Conservation (phyloP, 1,140 invertebrate genomes). For the Ephestia elutella region DNA sequence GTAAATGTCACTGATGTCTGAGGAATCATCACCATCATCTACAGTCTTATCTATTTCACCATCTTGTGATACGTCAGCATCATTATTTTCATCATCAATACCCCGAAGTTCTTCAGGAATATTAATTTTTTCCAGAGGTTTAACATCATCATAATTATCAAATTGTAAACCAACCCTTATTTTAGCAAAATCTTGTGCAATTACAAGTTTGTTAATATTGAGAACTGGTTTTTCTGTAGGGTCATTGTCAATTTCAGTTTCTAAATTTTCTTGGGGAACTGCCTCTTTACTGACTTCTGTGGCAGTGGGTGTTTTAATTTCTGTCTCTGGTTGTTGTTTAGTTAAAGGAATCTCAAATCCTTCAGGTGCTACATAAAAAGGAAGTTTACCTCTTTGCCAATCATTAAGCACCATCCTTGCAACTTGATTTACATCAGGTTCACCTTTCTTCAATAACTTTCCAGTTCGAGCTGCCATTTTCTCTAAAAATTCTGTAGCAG, state of each 20-base stretch:
- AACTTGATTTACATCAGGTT: conserved; percentile 91
- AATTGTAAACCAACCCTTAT: conserved; percentile 85
- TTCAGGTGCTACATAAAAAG: conserved; percentile 92
- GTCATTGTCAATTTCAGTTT: conserved; percentile 22
- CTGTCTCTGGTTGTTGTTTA: conserved; percentile 40
- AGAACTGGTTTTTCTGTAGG: conserved; percentile 38
- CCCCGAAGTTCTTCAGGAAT: conserved; percentile 73
- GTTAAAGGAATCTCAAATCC: conserved; percentile 80
- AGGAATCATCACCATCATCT: conserved; percentile 70
- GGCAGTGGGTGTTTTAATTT: conserved; percentile 20
- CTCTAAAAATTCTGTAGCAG: conserved; percentile 92
- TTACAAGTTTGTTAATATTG: conserved; percentile 67
- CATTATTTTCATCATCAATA: conserved; percentile 59
- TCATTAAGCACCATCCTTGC: conserved; percentile 98
- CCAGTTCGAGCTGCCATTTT: conserved; percentile 90
- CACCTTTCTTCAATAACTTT: conserved; percentile 95
- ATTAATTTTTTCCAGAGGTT: conserved; percentile 75
- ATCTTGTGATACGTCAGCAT: conserved; percentile 47
- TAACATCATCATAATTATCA: conserved; percentile 80
- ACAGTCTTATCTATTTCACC: conserved; percentile 67
- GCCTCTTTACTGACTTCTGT: conserved; percentile 17
- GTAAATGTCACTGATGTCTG: conserved; percentile 78
- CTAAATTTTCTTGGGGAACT: conserved; percentile 24
- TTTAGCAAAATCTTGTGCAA: conserved; percentile 87
- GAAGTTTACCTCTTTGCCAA: conserved; percentile 97